Evolutionary conservation across 2,113 vertebrate species (phyloP).

Genomic region (Phrynosoma platyrhinos): DNA sequence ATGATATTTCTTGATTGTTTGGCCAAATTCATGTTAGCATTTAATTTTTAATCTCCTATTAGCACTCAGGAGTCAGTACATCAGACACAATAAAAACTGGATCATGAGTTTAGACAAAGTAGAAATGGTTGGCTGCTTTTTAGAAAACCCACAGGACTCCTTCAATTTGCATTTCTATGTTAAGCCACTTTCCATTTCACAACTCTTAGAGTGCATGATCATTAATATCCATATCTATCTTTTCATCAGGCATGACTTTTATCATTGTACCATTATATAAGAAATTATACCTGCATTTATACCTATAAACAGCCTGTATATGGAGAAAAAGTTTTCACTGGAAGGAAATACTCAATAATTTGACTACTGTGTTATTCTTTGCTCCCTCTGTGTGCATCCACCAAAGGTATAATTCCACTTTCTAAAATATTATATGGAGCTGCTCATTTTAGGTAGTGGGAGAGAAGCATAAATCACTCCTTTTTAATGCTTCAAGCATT

Average conservation of each 20-base stretch:
- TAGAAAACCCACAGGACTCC: not conserved
- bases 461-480: not conserved
- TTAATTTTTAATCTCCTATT: slow-evolving; percentile 24
- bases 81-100: not conserved
- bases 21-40: not conserved
- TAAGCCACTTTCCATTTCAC: not conserved
- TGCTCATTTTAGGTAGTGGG: slow-evolving; percentile 17
- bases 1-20: not conserved
- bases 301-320: not conserved
- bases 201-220: not conserved
- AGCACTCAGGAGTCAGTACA: slow-evolving; percentile 13
- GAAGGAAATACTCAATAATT: slow-evolving; percentile 2
- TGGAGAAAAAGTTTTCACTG: slow-evolving; percentile 29
- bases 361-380: slow-evolving; percentile 18
- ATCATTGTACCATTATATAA: not conserved
- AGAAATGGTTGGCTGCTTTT: not conserved
- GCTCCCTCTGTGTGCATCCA: not conserved
- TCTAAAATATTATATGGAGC: slow-evolving; percentile 16
- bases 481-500: not conserved
- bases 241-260: not conserved
- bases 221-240: slow-evolving; percentile 29
- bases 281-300: slow-evolving; percentile 18
- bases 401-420: slow-evolving; percentile 37
- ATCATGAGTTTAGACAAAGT: not conserved
- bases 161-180: slow-evolving; percentile 43